phyloP scores from a whole-genome alignment of 2,797 vertebrate species.

The Rhinophrynus dorsalis region DNA sequence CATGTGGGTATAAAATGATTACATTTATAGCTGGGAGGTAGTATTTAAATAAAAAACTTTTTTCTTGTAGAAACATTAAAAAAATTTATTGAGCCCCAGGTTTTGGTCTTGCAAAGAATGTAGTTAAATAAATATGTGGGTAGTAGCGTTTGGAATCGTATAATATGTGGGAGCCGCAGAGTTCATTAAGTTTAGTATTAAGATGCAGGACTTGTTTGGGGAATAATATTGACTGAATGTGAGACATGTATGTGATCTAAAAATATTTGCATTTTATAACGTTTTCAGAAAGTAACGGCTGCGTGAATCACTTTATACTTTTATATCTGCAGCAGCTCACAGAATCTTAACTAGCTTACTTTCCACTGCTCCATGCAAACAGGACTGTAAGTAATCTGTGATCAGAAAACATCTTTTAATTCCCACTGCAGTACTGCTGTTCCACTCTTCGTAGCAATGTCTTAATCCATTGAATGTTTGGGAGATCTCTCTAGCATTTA shows the following conservation, averaged over 20 bases:
- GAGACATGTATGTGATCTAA: conserved; percentile 45
- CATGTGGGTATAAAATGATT: conserved; percentile 29
- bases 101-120: conserved; percentile 6
- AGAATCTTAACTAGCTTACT: conserved; percentile 36
- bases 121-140: conserved; percentile 45
- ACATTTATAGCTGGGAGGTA: conserved; percentile 32
- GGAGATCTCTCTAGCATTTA: too few species aligned
- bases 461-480: too few species aligned
- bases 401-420: conserved; percentile 24
- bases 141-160: conserved; percentile 28
- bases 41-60: conserved; percentile 32
- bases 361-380: background rate
- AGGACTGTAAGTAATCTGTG: conserved; percentile 13
- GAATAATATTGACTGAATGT: conserved; percentile 46
- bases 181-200: conserved; percentile 47
- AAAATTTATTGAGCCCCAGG: conserved; percentile 40
- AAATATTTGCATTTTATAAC: conserved; percentile 51
- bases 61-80: conserved; percentile 36
- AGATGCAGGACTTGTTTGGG: conserved; percentile 44
- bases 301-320: conserved; percentile 44
- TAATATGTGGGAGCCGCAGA: conserved; percentile 22
- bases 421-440: conserved; percentile 30
- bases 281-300: conserved; percentile 38
- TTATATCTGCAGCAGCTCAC: conserved; percentile 28
- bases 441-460: too few species aligned